phyloP scores from a whole-genome alignment of 2,888 invertebrate genomes.

The Pandemis corylana region DNA sequence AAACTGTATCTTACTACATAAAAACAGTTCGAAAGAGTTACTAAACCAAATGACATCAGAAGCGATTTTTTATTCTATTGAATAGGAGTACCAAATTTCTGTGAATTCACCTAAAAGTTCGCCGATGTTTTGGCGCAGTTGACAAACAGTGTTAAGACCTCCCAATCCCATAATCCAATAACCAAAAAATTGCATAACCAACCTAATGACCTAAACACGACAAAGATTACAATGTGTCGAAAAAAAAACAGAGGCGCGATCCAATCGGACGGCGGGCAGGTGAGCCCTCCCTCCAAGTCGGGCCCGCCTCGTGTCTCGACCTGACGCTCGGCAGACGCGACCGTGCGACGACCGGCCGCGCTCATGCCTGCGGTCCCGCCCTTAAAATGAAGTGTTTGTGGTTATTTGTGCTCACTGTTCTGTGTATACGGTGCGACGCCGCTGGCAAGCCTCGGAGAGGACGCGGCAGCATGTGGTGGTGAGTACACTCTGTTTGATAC shows the following conservation, averaged over 20 bases:
- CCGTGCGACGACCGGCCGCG: conserved; percentile 72
- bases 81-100: background rate
- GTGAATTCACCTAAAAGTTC: background rate
- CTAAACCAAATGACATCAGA: background rate
- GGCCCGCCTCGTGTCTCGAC: conserved; percentile 71
- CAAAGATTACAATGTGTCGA: conserved; percentile 54
- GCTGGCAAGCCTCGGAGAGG: conserved; percentile 89
- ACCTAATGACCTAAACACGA: conserved; percentile 70
- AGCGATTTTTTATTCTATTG: background rate
- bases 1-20: background rate
- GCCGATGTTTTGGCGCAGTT: background rate
- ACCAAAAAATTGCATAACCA: conserved; percentile 58
- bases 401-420: conserved; percentile 82
- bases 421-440: conserved; percentile 80
- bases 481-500: conserved; percentile 69
- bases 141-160: conserved; percentile 16
- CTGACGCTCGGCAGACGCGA: conserved; percentile 66
- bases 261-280: conserved; percentile 77
- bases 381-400: conserved; percentile 83
- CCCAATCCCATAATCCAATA: conserved; percentile 26
- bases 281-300: conserved; percentile 76
- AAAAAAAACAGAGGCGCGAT: conserved; percentile 67
- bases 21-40: background rate
- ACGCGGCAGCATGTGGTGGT: conserved; percentile 97
- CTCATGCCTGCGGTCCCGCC: conserved; percentile 78